phyloP scores from a whole-genome alignment of 2,888 invertebrate species.

The Bellardia pandia region DNA sequence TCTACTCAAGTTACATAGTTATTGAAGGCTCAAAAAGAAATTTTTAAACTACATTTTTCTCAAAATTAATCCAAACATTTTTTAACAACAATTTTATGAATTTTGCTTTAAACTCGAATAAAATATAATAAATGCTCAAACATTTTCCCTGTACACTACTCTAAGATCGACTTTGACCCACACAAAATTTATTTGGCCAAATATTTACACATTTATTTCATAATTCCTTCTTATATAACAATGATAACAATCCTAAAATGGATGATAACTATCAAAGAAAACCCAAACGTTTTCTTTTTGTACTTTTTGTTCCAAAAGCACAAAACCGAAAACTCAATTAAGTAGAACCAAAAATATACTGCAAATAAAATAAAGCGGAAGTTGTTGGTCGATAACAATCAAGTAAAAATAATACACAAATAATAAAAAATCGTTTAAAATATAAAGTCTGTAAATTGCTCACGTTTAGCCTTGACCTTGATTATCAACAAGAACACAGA shows the following conservation, averaged over 20 bases:
- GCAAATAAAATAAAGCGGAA: constrained; percentile 51
- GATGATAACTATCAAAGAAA: constrained; percentile 47
- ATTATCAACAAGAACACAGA: constrained; percentile 22
- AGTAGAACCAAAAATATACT: constrained; percentile 11
- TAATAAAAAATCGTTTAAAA: constrained; percentile 20
- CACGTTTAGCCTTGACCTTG: constrained; percentile 57
- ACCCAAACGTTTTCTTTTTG: background rate
- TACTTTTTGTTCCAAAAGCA: background rate
- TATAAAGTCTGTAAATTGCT: constrained; percentile 42
- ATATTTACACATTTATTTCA: background rate
- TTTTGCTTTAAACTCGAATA: too few relatives aligned
- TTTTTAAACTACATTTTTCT: background rate
- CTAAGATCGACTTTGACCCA: background rate
- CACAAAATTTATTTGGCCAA: background rate
- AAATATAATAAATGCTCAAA: too few relatives aligned
- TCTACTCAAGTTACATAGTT: background rate
- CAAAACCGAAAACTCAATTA: constrained; percentile 48
- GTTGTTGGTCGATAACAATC: constrained; percentile 58
- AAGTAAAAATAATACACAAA: constrained; percentile 11
- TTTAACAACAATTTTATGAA: too few relatives aligned
- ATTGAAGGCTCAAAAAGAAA: background rate
- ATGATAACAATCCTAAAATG: constrained; percentile 43
- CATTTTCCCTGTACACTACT: too few relatives aligned
- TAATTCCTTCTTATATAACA: constrained; percentile 21
- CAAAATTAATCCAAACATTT: too few relatives aligned